phyloP scores from a whole-genome alignment of 1,140 invertebrate species.

The Bemisia tabaci region DNA sequence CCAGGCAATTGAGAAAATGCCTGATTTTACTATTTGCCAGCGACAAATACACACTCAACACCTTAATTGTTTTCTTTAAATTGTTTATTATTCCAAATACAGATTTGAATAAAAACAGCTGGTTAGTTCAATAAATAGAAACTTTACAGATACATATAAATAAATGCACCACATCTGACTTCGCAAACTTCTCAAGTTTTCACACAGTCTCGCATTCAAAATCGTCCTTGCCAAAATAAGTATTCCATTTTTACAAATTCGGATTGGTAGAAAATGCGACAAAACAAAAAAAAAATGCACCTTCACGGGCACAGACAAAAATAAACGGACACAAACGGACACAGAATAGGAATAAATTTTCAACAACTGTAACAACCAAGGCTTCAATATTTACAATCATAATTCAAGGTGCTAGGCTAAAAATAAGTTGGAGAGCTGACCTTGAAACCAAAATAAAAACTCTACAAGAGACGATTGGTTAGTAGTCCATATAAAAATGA shows the following conservation, averaged over 20 bases:
- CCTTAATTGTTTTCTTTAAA: no score
- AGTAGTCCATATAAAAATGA: background rate
- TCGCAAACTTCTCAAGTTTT: no score
- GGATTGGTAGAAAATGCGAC: background rate
- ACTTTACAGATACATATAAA: no score
- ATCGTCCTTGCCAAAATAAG: no score
- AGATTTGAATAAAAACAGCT: no score
- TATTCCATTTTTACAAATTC: background rate
- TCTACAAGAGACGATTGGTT: background rate
- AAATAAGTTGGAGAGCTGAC: background rate
- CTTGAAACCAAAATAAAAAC: background rate
- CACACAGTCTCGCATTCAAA: no score
- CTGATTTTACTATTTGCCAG: no score
- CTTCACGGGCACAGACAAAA: background rate
- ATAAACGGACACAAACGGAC: background rate
- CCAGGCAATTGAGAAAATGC: no score
- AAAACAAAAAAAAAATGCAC: background rate
- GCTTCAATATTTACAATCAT: background rate
- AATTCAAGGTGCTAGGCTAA: background rate
- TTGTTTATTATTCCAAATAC: no score
- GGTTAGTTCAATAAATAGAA: no score
- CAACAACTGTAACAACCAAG: background rate
- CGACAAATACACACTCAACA: no score
- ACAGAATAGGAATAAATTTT: background rate
- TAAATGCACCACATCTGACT: no score